Conservation (phyloP, 1,140 invertebrate genomes). For the Ditylenchus dipsaci region DNA sequence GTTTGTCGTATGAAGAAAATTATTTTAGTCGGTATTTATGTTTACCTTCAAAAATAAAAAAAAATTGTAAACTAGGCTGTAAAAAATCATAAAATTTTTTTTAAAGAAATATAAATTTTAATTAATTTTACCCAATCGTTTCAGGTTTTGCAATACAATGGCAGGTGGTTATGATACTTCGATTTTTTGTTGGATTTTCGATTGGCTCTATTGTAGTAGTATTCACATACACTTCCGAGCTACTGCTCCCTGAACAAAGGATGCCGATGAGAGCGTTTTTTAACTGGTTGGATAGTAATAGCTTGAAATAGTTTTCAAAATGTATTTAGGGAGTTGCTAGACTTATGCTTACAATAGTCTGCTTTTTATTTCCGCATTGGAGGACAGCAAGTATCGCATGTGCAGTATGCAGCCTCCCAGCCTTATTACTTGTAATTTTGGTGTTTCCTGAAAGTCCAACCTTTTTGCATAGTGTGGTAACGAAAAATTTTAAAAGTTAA, state of each 20-base stretch:
- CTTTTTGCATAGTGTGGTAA: constrained; percentile 36
- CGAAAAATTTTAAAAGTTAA: neutral
- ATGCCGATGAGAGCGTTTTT: constrained; percentile 55
- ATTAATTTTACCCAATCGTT: neutral
- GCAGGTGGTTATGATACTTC: constrained; percentile 38
- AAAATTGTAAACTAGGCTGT: neutral
- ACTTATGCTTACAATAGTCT: constrained; percentile 48
- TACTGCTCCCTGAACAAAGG: constrained; percentile 48
- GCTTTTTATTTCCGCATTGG: constrained; percentile 50
- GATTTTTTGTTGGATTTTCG: constrained; percentile 19
- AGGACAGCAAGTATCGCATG: constrained; percentile 42
- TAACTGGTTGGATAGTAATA: too few relatives aligned
- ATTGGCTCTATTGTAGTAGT: constrained; percentile 45
- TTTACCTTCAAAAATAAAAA: neutral
- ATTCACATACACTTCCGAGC: constrained; percentile 44
- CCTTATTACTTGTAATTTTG: constrained; percentile 47
- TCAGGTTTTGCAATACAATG: constrained; percentile 22
- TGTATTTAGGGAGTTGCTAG: constrained; percentile 40
- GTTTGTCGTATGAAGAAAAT: neutral
- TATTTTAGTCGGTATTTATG: neutral
- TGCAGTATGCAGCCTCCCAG: constrained; percentile 42
- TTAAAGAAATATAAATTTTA: neutral
- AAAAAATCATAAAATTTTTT: neutral
- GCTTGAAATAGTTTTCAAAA: too few relatives aligned
- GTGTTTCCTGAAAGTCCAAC: constrained; percentile 51